Evolutionary conservation across 2,113 vertebrate species (phyloP).

Genomic region (Coptodon rendalli): DNA sequence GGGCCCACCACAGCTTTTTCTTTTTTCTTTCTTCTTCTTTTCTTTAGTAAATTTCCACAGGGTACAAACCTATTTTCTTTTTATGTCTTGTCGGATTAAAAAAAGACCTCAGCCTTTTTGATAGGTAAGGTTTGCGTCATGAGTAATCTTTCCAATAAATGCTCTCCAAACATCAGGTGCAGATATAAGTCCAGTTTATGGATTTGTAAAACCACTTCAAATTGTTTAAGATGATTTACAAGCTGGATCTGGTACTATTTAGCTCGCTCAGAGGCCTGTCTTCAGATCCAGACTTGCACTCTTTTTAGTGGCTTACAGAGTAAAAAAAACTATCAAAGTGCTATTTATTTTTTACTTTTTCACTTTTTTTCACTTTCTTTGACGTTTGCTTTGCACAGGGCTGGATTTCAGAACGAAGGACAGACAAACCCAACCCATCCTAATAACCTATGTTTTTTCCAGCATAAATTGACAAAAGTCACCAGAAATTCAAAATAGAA

Average conservation of each 20-base stretch:
- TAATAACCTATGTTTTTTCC: not conserved
- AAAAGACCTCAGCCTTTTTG: not conserved
- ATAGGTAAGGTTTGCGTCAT: not conserved
- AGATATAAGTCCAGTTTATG: not conserved
- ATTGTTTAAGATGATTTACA: not conserved
- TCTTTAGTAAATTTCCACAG: not conserved
- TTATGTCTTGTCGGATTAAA: not conserved
- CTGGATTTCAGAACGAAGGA: not conserved
- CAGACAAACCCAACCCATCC: not conserved
- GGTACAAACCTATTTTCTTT: not conserved
- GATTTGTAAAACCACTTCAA: not conserved
- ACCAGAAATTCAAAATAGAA: not conserved
- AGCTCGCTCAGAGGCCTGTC: not conserved
- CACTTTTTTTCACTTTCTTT: not conserved
- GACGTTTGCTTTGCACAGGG: not conserved
- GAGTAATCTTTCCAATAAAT: not conserved
- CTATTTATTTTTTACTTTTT: not conserved
- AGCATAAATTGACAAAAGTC: not conserved
- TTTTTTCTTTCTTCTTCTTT: not conserved
- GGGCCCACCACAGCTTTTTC: not conserved
- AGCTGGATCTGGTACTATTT: not conserved
- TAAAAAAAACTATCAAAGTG: not conserved
- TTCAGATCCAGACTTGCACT: not conserved
- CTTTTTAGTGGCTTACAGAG: not conserved
- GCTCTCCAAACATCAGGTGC: not conserved